Conservation (phyloP, 2,113 vertebrate species). For the Lethenteron camtschaticum region DNA sequence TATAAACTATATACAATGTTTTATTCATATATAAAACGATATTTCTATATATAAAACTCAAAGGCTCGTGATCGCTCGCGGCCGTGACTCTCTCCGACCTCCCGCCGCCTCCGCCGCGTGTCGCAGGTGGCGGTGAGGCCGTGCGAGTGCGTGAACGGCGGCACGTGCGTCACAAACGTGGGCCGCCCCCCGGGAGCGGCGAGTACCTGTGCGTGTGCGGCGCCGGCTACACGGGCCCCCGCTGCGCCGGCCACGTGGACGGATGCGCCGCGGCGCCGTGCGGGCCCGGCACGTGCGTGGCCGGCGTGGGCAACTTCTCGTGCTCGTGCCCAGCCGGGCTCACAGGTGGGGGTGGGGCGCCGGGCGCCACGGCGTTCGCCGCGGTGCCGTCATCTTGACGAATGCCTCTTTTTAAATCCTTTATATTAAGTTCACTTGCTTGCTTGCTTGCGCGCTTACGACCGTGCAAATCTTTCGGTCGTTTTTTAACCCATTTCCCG, state of each 20-base stretch:
- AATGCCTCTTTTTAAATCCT: too few species aligned
- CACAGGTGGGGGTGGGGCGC: background rate
- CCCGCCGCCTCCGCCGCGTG: conserved; percentile 1
- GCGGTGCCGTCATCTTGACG: too few species aligned
- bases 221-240: conserved; percentile 21
- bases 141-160: conserved; percentile 29
- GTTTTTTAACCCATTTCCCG: too few species aligned
- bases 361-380: too few species aligned
- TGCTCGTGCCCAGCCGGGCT: conserved; percentile 25
- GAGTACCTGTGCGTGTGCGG: conserved; percentile 40
- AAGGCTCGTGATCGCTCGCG: too few species aligned
- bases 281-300: conserved; percentile 15
- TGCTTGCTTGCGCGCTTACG: too few species aligned
- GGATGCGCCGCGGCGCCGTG: conserved; percentile 22
- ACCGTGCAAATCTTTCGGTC: too few species aligned
- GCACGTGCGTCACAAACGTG: conserved; percentile 31
- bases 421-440: too few species aligned
- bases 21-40: too few species aligned
- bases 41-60: too few species aligned
- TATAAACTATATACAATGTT: too few species aligned
- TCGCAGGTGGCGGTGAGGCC: conserved; percentile 29
- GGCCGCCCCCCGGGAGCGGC: conserved; percentile 31
- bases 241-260: conserved; percentile 22
- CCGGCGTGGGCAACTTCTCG: conserved; percentile 12
- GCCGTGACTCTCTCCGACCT: too few species aligned